phyloP scores from a whole-genome alignment of 2,797 vertebrate genomes.

The Chaetodon trifasciatus region DNA sequence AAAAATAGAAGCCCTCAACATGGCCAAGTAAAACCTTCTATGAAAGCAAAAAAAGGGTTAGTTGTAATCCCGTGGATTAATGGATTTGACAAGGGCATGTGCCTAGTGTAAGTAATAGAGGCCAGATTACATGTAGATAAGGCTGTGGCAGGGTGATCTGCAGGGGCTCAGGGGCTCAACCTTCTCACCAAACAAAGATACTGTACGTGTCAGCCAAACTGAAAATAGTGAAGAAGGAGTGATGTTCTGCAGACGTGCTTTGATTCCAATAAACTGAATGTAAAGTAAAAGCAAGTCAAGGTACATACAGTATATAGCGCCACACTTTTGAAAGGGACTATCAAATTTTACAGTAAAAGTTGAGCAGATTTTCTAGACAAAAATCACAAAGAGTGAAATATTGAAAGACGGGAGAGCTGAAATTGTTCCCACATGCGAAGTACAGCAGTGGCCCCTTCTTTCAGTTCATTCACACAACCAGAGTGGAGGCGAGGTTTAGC shows the following conservation, averaged over 20 bases:
- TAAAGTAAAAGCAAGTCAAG: not conserved
- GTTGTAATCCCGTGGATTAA: constrained; percentile 83
- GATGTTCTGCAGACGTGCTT: not conserved
- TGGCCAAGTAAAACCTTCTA: constrained; percentile 75
- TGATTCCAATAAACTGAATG: not conserved
- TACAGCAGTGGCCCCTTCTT: constrained; percentile 37
- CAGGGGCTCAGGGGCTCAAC: constrained; percentile 49
- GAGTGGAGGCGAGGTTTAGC: constrained; percentile 66
- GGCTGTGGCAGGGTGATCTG: constrained; percentile 61
- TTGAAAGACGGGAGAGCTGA: constrained; percentile 72
- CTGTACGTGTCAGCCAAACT: constrained; percentile 45
- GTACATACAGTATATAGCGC: not conserved
- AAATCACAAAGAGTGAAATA: constrained; percentile 62
- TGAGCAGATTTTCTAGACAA: constrained; percentile 52
- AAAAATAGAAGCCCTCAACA: constrained; percentile 70
- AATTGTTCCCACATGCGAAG: constrained; percentile 61
- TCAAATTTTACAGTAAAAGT: constrained; percentile 54
- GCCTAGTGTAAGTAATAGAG: constrained; percentile 80
- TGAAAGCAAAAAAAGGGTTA: constrained; percentile 81
- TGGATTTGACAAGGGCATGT: constrained; percentile 81
- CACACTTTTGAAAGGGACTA: constrained; percentile 12
- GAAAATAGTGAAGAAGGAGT: not conserved
- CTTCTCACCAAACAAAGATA: constrained; percentile 58
- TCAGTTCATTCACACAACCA: constrained; percentile 54
- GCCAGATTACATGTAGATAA: constrained; percentile 81